phyloP scores from a whole-genome alignment of 1,140 invertebrate genomes.

The Trypoxylus dichotomus region DNA sequence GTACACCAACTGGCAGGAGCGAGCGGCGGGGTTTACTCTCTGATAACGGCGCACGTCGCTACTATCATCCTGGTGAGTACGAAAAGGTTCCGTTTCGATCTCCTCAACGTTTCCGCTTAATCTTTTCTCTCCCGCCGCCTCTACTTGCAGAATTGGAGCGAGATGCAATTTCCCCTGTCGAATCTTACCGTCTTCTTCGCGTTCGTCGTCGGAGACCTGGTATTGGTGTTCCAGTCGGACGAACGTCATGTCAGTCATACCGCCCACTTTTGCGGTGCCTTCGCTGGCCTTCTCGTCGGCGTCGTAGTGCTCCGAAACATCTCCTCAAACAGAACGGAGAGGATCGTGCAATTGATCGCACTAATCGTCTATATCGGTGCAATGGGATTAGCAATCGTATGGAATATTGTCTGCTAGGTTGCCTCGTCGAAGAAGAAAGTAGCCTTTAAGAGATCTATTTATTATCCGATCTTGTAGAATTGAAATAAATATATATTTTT shows the following conservation, averaged over 20 bases:
- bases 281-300: conserved; percentile 84
- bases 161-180: conserved; percentile 85
- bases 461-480: not conserved
- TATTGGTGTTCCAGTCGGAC: conserved; percentile 75
- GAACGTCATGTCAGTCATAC: conserved; percentile 74
- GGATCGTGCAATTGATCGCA: conserved; percentile 80
- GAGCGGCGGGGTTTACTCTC: conserved; percentile 91
- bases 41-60: conserved; percentile 92
- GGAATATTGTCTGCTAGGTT: conserved; percentile 34
- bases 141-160: conserved; percentile 83
- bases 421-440: not conserved
- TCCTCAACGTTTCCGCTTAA: too few species aligned
- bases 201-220: conserved; percentile 73
- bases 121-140: too few species aligned
- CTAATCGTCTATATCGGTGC: conserved; percentile 74
- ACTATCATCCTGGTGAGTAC: conserved; percentile 84
- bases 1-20: conserved; percentile 87
- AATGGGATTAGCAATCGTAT: conserved; percentile 60
- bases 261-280: conserved; percentile 82
- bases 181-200: conserved; percentile 76
- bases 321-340: conserved; percentile 69
- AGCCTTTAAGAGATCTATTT: not conserved
- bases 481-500: not conserved
- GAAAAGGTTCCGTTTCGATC: not conserved
- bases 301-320: conserved; percentile 86